These are phyloP conservation scores for Cyprinella venusta DNA, from an alignment of 2,797 vertebrate genomes.

Conservation along the genomic window DNA sequence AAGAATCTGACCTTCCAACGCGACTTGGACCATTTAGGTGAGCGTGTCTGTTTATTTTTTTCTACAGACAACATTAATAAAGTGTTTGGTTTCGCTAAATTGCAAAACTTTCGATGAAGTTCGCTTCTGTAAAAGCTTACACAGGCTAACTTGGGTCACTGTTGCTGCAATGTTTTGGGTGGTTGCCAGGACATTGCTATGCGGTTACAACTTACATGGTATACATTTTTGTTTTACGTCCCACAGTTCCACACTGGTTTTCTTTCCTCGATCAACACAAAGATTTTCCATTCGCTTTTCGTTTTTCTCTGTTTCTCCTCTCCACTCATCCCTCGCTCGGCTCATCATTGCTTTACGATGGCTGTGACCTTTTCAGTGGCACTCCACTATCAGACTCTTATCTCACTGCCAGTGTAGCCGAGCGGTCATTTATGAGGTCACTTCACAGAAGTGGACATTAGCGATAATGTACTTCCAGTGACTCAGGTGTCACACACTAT, in stretches of 20 bases:
- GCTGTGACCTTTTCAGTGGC: constrained; percentile 58
- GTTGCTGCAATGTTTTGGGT: background rate
- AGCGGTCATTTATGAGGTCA: constrained; percentile 61
- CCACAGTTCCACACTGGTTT: background rate
- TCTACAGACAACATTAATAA: background rate
- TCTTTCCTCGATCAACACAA: constrained; percentile 12
- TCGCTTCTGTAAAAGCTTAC: background rate
- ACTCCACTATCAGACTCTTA: constrained; percentile 60
- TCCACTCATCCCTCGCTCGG: constrained; percentile 39
- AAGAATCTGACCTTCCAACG: too few species aligned
- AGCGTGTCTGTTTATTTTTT: background rate
- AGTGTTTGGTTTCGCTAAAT: background rate
- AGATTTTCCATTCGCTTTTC: constrained; percentile 26
- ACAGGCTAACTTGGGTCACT: background rate
- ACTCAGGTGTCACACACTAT: constrained; percentile 55
- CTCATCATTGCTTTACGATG: constrained; percentile 58
- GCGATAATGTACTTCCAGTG: constrained; percentile 63
- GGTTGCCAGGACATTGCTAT: background rate
- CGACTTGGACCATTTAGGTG: background rate
- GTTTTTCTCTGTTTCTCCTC: constrained; percentile 24
- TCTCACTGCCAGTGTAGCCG: constrained; percentile 52
- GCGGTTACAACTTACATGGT: background rate
- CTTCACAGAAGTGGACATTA: constrained; percentile 64
- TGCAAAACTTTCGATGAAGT: background rate
- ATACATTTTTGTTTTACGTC: background rate